Base-by-base conservation (phyloP, 2,113 vertebrate genomes). In the Ancistrus triradiatus region DNA sequence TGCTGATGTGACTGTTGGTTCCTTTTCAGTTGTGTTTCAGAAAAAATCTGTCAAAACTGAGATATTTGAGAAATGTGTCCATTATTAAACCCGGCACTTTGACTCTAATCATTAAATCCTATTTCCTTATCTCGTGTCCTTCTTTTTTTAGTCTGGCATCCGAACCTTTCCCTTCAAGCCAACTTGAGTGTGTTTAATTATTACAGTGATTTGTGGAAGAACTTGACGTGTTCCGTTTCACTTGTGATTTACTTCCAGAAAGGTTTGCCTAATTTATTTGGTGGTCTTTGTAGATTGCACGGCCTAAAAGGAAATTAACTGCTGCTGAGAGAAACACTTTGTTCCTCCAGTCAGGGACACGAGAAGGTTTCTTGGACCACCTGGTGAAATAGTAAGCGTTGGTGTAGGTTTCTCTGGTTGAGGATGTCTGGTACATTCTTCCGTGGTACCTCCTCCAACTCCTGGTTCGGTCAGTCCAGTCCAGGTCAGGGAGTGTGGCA, bases 401-500 rank as follows among this genome's bases (percentile, higher is more conserved):
- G 21, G 28, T 40, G 37, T 42, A 42, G 53, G 35, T 42, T 15
- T 15, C 4, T 59, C 7, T 8, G 46, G 21, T 9, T 48, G 18
- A 14, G 18, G 25, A 7, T 22, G 55, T 49, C 46, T 28, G 44
- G 47, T 58, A 46, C 15, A 47, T 64, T 62, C 58, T 64, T 56
- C 33, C 22, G 46, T 7, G 28, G 46, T 28, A 59, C 63, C 61
- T 59, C 60, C 56, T 74, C 63, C 15, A 9, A 13, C 21, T 22
- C 18, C 11, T 63, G 35, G 66, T 80, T 75, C 70, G 48, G 56
- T 68, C 43, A 44, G 28, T 15, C 46, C 43, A 13, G 8, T 70
- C 73, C 59, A 66, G 69, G 65, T 53, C 13, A 61, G 63, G 75
- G 74, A 81, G 70, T 57, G 56, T 62, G 50, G 75, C 70, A 86